These are phyloP conservation scores for Rhingia campestris DNA, from an alignment of 2,888 invertebrate genomes.

Conservation along the genomic window DNA sequence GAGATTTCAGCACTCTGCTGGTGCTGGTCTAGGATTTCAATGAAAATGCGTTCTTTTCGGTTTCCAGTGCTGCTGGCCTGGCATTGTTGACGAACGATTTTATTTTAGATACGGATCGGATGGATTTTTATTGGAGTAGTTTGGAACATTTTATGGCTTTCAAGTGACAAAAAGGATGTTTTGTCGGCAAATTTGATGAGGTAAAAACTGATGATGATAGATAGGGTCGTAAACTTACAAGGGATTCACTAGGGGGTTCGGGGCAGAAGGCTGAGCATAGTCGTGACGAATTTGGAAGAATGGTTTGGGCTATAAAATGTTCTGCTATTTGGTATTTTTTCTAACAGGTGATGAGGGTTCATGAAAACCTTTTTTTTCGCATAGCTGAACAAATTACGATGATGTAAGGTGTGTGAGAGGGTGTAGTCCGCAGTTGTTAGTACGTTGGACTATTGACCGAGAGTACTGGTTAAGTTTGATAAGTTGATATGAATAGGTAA, in stretches of 20 bases:
- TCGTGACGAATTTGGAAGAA: slow-evolving; percentile 32
- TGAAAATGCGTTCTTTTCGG: slow-evolving; percentile 24
- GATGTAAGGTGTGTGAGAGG: too few species aligned
- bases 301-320: background rate
- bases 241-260: slow-evolving; percentile 24
- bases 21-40: slow-evolving; percentile 62
- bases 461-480: too few species aligned
- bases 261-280: background rate
- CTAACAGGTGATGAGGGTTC: too few species aligned
- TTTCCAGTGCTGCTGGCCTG: background rate
- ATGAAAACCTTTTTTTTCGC: too few species aligned
- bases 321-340: background rate
- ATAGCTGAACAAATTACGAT: too few species aligned
- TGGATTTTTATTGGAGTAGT: slow-evolving; percentile 48
- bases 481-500: too few species aligned
- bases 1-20: slow-evolving; percentile 43
- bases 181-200: slow-evolving; percentile 30
- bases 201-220: slow-evolving; percentile 40
- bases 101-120: slow-evolving; percentile 7
- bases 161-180: slow-evolving; percentile 70
- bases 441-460: too few species aligned
- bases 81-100: slow-evolving; percentile 40
- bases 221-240: slow-evolving; percentile 38
- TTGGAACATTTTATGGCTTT: slow-evolving; percentile 52
- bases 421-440: too few species aligned